phyloP scores from a whole-genome alignment of 2,113 vertebrate genomes.

The Ophthalmolycus amberensis region DNA sequence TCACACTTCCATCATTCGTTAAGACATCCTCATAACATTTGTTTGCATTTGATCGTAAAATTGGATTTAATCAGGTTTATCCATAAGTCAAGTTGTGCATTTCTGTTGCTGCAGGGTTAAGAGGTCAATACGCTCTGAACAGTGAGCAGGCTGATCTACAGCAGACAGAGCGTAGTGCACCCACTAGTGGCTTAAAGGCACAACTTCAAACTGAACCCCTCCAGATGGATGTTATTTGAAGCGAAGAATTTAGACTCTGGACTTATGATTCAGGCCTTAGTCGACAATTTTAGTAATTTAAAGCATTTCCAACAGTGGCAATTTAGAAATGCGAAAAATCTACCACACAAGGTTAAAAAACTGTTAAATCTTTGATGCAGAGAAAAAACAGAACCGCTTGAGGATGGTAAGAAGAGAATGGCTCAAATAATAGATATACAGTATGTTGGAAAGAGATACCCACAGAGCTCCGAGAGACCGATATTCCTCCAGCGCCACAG shows the following conservation, averaged over 20 bases:
- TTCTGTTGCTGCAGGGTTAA: constrained; percentile 6
- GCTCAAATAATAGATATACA: not conserved
- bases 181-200: constrained; percentile 74
- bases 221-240: not conserved
- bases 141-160: not conserved
- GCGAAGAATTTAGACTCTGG: not conserved
- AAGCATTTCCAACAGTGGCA: not conserved
- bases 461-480: not conserved
- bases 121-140: constrained; percentile 1
- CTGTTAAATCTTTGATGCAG: not conserved
- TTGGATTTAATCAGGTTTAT: not conserved
- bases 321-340: not conserved
- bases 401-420: not conserved
- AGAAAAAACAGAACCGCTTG: not conserved
- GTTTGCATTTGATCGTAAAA: not conserved
- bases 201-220: constrained; percentile 39
- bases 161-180: constrained; percentile 51
- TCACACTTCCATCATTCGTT: not conserved
- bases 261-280: not conserved
- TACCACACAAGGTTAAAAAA: not conserved
- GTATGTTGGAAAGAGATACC: constrained; percentile 1
- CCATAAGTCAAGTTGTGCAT: not conserved
- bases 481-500: constrained; percentile 21
- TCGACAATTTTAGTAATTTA: not conserved
- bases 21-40: not conserved